Conservation (phyloP, 2,888 invertebrate genomes). For the Euzophera pinguis region DNA sequence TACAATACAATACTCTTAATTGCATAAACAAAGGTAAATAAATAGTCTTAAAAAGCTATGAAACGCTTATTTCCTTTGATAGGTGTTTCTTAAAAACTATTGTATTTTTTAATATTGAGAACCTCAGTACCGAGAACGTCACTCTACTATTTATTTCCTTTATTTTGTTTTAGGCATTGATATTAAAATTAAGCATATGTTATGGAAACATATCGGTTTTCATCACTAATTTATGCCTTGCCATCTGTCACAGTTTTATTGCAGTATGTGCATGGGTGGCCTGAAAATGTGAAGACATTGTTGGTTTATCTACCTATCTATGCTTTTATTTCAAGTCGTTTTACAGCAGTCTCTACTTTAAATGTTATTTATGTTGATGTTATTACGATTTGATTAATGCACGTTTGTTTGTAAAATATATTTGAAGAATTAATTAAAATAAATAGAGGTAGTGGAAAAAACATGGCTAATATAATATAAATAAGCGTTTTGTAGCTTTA, state of each 20-base stretch:
- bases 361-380: not conserved
- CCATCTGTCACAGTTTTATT: conserved; percentile 44
- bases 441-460: no score
- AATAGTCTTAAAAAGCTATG: no score
- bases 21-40: no score
- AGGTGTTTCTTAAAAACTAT: not conserved
- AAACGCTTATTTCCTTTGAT: no score
- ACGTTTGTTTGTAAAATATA: not conserved
- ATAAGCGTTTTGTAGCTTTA: no score
- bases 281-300: conserved; percentile 34
- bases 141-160: conserved; percentile 30
- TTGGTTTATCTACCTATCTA: conserved; percentile 11
- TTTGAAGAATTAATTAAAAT: not conserved
- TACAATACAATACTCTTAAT: no score
- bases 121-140: conserved; percentile 15
- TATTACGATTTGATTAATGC: not conserved
- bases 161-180: conserved; percentile 57
- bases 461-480: no score
- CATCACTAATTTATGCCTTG: conserved; percentile 62
- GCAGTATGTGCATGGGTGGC: conserved; percentile 62
- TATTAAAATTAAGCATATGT: conserved; percentile 64
- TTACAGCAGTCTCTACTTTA: not conserved
- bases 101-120: not conserved
- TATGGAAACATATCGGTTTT: conserved; percentile 54
- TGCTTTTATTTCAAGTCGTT: conserved; percentile 7